These are phyloP conservation scores for Prionchulus punctatus DNA, from an alignment of 2,888 invertebrate genomes.

Conservation along the genomic window DNA sequence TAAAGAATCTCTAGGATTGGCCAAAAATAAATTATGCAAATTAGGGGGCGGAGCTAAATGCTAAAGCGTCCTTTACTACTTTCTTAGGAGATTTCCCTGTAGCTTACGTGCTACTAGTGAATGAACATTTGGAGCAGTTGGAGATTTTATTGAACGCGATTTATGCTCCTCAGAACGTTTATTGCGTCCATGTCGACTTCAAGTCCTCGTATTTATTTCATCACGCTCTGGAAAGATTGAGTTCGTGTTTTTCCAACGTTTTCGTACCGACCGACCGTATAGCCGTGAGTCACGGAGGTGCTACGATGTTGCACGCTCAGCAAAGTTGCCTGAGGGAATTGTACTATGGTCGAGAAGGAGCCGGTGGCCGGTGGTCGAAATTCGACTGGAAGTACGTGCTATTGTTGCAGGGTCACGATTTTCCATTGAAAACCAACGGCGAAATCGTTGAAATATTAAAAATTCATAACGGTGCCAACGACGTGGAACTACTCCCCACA, in stretches of 20 bases:
- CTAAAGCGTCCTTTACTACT: too few species aligned
- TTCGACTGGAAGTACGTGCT: conserved; percentile 6
- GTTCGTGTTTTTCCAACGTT: background rate
- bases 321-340: background rate
- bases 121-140: conserved; percentile 8
- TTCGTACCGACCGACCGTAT: background rate
- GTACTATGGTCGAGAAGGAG: too few species aligned
- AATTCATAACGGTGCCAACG: conserved; percentile 3
- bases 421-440: conserved; percentile 24
- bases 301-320: background rate
- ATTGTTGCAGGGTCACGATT: conserved; percentile 48
- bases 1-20: too few species aligned
- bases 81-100: conserved; percentile 8
- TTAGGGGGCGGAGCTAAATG: too few species aligned
- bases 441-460: conserved; percentile 11
- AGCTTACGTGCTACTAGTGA: conserved; percentile 1
- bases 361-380: too few species aligned
- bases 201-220: background rate
- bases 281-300: background rate
- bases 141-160: conserved; percentile 5
- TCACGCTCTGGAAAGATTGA: background rate
- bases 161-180: conserved; percentile 10
- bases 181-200: conserved; percentile 8
- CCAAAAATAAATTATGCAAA: too few species aligned
- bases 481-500: conserved; percentile 2